Evolutionary conservation across 2,113 vertebrate genomes (phyloP).

Genomic region (Prunella himalayana): DNA sequence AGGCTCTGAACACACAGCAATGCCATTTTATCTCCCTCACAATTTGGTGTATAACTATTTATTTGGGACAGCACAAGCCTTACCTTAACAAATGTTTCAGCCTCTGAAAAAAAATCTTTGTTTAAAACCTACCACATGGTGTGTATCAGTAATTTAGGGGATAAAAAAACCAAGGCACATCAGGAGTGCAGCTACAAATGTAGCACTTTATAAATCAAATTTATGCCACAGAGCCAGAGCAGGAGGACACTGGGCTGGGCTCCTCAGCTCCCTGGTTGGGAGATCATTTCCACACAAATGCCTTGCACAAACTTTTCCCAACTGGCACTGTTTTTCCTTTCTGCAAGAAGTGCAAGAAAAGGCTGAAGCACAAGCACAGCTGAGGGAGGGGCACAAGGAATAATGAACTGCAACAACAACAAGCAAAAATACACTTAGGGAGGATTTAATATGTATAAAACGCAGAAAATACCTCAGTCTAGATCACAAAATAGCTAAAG

Average conservation of each 20-base stretch:
- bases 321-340: accelerated
- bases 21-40: neutral
- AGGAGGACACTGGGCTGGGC: neutral
- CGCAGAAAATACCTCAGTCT: neutral
- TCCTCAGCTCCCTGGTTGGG: neutral
- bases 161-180: neutral
- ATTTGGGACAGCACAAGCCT: neutral
- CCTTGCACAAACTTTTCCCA: neutral
- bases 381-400: neutral
- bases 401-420: accelerated
- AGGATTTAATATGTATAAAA: neutral
- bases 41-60: neutral
- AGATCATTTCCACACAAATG: neutral
- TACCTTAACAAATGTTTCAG: neutral
- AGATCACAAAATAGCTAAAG: neutral
- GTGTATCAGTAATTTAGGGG: neutral
- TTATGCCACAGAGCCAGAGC: neutral
- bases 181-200: neutral
- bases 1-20: neutral
- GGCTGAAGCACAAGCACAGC: neutral
- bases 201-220: accelerated
- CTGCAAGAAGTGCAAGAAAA: neutral
- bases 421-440: neutral
- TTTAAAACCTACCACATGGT: neutral
- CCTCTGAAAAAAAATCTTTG: neutral